These are phyloP conservation scores for Drosophila mayri DNA, from an alignment of 1,140 invertebrate genomes.

Conservation along the genomic window DNA sequence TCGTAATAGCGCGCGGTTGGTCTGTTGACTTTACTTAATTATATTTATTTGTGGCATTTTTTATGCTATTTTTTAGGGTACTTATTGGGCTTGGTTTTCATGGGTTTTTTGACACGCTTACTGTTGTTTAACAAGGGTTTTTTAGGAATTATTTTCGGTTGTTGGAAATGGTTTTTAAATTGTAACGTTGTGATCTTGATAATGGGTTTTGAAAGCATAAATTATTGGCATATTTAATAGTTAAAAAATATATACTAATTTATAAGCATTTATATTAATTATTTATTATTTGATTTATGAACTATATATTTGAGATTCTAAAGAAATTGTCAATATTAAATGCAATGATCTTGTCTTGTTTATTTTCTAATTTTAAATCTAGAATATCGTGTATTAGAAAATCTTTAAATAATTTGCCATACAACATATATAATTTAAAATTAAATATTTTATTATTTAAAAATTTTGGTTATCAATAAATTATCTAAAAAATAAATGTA, in stretches of 20 bases:
- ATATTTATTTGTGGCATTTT: slow-evolving; percentile 68
- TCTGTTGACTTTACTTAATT: slow-evolving; percentile 62
- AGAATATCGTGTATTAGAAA: not conserved
- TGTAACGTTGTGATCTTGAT: not conserved
- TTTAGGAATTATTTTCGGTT: slow-evolving; percentile 11
- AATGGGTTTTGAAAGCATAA: not conserved
- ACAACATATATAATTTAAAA: not conserved
- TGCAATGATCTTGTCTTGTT: not conserved
- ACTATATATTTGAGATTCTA: not conserved
- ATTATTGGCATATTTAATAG: not conserved
- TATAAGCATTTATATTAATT: not conserved
- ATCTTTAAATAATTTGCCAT: not conserved
- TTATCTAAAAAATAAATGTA: not conserved
- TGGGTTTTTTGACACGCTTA: slow-evolving; percentile 27
- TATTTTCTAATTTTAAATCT: not conserved
- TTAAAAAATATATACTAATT: not conserved
- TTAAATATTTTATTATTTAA: not conserved
- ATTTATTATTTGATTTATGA: not conserved
- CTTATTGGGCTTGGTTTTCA: slow-evolving; percentile 25
- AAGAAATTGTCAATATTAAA: not conserved
- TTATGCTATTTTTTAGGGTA: slow-evolving; percentile 29
- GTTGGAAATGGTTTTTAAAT: not conserved
- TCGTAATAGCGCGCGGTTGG: slow-evolving; percentile 39
- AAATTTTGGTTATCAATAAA: no score
- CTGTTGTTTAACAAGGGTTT: slow-evolving; percentile 9